Evolutionary conservation across 2,888 invertebrate species (phyloP), one percentile per base, ranked within the genome.

Genomic region (Steinernema carpocapsae): DNA sequence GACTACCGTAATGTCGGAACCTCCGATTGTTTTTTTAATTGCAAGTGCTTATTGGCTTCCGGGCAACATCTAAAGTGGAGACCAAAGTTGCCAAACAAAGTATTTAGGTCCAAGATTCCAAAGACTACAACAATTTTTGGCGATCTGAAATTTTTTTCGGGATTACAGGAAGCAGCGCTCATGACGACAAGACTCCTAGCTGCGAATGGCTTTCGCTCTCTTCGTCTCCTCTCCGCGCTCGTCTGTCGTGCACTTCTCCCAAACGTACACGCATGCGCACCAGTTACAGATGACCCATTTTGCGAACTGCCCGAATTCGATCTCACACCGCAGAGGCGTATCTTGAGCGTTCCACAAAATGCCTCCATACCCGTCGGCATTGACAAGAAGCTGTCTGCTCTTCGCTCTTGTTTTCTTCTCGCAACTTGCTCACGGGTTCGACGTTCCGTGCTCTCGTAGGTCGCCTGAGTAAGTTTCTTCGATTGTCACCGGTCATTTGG

Each of bases 361-460:
- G 64, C 17, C 32, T 26, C 17, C 32, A 32, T n/a, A 29, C 3
- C 4, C 29, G 32, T 22, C 32, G 19, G 48, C 48, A 19, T 48
- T 48, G 3, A 10, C 64, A 29, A 26, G 17, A 64, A 32, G 52
- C 52, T 24, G 52, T 26, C 32, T 79, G 79, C 72, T 73, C 52
- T 12, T 72, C 26, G 72, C 71, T 37, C 74, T 56, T 56, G 24
- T 56, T 1, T 4, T 64, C 32, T 10, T 6, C 29, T 37, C 37
- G 4, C 37, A 37, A 37, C 37, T 37, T 37, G 64, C 73, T 14
- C 56, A 71, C 24, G 80, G 82, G 19, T 84, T 86, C 75, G 85
- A 86, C 75, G 86, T 87, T 22, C 86, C 86, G 12, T 86, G 86
- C 76, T 83, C 86, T 70, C 86, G 86, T 86, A 78, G 81, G 83